Evolutionary conservation across 2,888 invertebrate genomes (phyloP).

Genomic region (Sclerodermus sp.): DNA sequence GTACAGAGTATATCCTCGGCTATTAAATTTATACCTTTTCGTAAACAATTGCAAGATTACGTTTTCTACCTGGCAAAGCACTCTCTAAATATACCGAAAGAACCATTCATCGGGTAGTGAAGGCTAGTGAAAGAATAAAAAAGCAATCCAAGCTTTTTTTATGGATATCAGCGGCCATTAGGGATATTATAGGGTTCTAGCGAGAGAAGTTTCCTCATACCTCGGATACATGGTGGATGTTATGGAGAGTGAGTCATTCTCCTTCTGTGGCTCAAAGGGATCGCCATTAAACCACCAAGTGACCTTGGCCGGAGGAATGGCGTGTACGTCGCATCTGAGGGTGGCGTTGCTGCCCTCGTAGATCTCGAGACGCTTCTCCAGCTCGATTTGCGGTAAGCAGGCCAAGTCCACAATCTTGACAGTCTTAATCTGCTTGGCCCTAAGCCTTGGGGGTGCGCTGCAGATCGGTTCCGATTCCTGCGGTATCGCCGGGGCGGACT

Average conservation of each 20-base stretch:
- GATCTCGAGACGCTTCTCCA: slow-evolving; percentile 75
- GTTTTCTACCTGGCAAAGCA: no score
- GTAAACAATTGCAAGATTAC: no score
- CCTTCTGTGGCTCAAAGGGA: slow-evolving; percentile 69
- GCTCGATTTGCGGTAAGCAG: slow-evolving; percentile 79
- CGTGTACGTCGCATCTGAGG: slow-evolving; percentile 76
- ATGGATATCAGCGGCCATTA: no score
- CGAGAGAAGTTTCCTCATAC: slow-evolving; percentile 20
- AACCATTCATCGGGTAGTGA: no score
- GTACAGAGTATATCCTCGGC: no score
- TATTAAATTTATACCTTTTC: no score
- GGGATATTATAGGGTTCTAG: no score
- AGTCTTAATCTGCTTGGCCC: slow-evolving; percentile 69
- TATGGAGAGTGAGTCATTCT: slow-evolving; percentile 50
- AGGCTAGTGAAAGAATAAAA: no score
- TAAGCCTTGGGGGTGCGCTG: slow-evolving; percentile 69
- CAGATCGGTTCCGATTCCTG: slow-evolving; percentile 80
- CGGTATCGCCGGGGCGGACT: slow-evolving; percentile 69
- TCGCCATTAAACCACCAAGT: slow-evolving; percentile 85
- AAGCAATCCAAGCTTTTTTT: no score
- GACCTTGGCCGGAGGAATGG: slow-evolving; percentile 79
- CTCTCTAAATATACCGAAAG: no score
- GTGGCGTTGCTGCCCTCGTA: slow-evolving; percentile 82
- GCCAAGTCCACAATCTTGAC: slow-evolving; percentile 74
- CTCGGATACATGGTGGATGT: slow-evolving; percentile 20